Evolutionary conservation across 2,797 vertebrate genomes (phyloP).

Genomic region (Gymnothorax javanicus): DNA sequence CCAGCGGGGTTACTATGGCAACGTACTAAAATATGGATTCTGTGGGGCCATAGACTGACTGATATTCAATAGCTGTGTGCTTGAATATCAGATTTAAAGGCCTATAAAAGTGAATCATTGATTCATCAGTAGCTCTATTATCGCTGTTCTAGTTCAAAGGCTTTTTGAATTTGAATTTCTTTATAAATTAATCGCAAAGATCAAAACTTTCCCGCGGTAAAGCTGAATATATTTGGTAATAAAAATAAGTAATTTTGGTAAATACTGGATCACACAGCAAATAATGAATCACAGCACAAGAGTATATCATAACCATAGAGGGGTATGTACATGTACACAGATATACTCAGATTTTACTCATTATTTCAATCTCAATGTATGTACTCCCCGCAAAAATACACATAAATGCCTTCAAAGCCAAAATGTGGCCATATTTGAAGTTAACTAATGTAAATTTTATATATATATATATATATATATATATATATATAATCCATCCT

Average conservation of each 20-base stretch:
- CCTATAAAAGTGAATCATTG: constrained; percentile 1
- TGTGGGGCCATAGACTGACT: constrained; percentile 7
- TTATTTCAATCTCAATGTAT: neutral
- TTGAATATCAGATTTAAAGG: neutral
- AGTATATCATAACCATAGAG: neutral
- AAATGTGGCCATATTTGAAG: neutral
- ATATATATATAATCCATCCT: neutral
- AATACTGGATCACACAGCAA: neutral
- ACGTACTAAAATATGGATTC: constrained; percentile 6
- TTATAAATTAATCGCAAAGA: neutral
- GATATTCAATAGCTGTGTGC: neutral
- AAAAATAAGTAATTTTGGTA: neutral
- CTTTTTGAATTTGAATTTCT: neutral
- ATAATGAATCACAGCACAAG: neutral
- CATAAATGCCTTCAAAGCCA: neutral
- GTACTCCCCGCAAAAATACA: neutral
- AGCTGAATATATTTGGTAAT: neutral
- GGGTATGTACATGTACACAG: neutral
- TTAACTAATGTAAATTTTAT: neutral
- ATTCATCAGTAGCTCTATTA: neutral
- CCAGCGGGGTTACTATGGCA: constrained; percentile 24
- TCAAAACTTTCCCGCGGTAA: neutral
- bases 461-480: no score
- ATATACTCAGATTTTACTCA: neutral
- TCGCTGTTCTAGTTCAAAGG: neutral